These are phyloP conservation scores for Lophura nycthemera DNA, from an alignment of 2,113 vertebrate genomes.

Conservation along the genomic window DNA sequence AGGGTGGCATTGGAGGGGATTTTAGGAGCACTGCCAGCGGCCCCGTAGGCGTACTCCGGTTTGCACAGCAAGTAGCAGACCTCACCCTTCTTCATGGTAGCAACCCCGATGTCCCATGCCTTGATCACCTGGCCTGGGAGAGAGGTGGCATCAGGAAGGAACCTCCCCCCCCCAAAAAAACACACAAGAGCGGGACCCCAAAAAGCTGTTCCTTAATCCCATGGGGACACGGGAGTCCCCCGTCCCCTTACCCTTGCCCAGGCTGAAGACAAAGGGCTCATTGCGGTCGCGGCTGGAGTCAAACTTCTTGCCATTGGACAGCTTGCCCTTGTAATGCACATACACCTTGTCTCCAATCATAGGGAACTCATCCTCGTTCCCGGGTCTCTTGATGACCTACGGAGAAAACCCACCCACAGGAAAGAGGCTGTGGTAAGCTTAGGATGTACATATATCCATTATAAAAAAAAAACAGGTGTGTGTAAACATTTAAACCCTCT, in stretches of 20 bases:
- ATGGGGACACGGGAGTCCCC: neutral
- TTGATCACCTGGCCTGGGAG: constrained; percentile 92
- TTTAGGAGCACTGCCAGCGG: constrained; percentile 88
- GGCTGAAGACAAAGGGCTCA: constrained; percentile 90
- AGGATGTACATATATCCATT: neutral
- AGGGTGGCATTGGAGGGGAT: constrained; percentile 91
- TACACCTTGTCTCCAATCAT: constrained; percentile 95
- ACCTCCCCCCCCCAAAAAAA: neutral
- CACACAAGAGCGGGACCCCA: neutral
- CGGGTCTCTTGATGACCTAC: constrained; percentile 87
- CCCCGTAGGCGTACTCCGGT: constrained; percentile 91
- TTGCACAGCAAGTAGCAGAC: constrained; percentile 89
- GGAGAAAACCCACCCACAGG: neutral
- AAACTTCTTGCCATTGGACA: constrained; percentile 92
- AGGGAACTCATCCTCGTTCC: constrained; percentile 83
- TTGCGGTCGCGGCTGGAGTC: constrained; percentile 92
- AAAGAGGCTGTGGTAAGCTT: neutral
- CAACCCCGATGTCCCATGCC: constrained; percentile 92
- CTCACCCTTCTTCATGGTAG: constrained; percentile 94
- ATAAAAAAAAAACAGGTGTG: too few relatives aligned
- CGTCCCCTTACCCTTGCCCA: constrained; percentile 87
- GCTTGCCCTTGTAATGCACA: constrained; percentile 93
- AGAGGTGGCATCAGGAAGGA: constrained; percentile 19
- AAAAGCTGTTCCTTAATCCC: neutral
- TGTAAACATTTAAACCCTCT: accelerated